These are phyloP conservation scores for Caenorhabditis becei DNA, from an alignment of 2,888 invertebrate genomes.

Conservation along the genomic window DNA sequence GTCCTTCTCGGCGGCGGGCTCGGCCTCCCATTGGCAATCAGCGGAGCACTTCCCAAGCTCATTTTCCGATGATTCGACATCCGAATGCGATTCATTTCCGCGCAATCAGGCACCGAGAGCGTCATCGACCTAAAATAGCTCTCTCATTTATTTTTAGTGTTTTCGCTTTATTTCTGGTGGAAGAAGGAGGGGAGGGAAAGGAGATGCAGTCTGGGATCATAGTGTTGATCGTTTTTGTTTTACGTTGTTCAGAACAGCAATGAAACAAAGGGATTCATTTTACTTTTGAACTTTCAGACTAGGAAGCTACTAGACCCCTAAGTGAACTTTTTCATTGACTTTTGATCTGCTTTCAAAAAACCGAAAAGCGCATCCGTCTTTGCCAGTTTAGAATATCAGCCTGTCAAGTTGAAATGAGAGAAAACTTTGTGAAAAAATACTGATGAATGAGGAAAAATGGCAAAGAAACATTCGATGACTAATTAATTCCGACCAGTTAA, in stretches of 20 bases:
- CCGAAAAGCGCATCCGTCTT: too few species aligned
- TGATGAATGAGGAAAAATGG: conserved; percentile 5
- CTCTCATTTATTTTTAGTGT: conserved; percentile 6
- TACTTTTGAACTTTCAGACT: too few species aligned
- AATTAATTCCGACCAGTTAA: conserved; percentile 47
- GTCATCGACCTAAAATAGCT: conserved; percentile 67
- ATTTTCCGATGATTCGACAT: conserved; percentile 67
- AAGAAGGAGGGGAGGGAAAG: too few species aligned
- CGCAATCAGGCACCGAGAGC: conserved; percentile 69
- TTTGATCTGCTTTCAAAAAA: too few species aligned
- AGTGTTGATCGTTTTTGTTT: conserved; percentile 5
- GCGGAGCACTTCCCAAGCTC: conserved; percentile 67
- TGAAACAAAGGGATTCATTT: too few species aligned
- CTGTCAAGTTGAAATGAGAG: not conserved
- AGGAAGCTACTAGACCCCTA: too few species aligned
- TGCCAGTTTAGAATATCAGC: too few species aligned
- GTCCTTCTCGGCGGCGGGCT: conserved; percentile 68
- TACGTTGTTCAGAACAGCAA: too few species aligned
- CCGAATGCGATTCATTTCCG: conserved; percentile 64
- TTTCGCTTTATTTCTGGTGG: conserved; percentile 6
- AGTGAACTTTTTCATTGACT: too few species aligned
- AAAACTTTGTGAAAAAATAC: not conserved
- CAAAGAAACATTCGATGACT: conserved; percentile 36
- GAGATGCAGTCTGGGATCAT: conserved; percentile 8
- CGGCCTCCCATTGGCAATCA: conserved; percentile 65